Percentiles rank a stretch among this genome's conserved stretches.
Evolutionary conservation across 2,113 vertebrate species (phyloP).

Genomic region (Arothron firmamentum): DNA sequence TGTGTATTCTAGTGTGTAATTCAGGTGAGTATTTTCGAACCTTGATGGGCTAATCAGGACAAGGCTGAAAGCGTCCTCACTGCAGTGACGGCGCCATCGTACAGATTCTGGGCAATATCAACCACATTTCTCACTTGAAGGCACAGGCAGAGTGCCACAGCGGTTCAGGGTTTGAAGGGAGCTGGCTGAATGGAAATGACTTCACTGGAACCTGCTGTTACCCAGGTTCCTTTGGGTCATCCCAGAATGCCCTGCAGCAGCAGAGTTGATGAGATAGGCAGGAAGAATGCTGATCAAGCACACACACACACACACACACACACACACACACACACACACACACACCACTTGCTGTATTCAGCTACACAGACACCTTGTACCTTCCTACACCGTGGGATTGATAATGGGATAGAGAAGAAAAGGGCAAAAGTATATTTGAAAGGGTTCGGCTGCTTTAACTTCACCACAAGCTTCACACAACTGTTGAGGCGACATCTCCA

Average conservation of each 20-base stretch:
- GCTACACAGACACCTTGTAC: not conserved
- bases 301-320: slow-evolving; percentile 27
- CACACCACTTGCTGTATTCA: slow-evolving; percentile 7
- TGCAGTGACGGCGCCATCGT: too few species aligned
- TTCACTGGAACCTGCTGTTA: slow-evolving; percentile 55
- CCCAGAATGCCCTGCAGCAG: slow-evolving; percentile 52
- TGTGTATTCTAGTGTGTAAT: too few species aligned
- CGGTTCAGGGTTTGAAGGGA: not conserved
- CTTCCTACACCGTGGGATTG: not conserved
- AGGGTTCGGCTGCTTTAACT: not conserved
- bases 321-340: slow-evolving; percentile 10
- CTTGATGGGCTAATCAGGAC: too few species aligned
- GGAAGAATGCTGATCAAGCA: slow-evolving; percentile 65
- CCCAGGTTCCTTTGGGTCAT: slow-evolving; percentile 53
- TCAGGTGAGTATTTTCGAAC: too few species aligned
- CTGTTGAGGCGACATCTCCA: not conserved
- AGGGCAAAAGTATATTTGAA: not conserved
- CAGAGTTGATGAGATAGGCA: slow-evolving; percentile 62
- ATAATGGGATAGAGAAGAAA: slow-evolving; percentile 17
- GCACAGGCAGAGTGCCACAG: not conserved
- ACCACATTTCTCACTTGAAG: not conserved
- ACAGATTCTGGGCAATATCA: not conserved
- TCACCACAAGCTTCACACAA: slow-evolving; percentile 9
- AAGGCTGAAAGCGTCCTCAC: too few species aligned
- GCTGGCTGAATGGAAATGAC: slow-evolving; percentile 58